These are phyloP conservation scores for Graptemys geographica DNA, from an alignment of 2,797 vertebrate species.

Conservation along the genomic window DNA sequence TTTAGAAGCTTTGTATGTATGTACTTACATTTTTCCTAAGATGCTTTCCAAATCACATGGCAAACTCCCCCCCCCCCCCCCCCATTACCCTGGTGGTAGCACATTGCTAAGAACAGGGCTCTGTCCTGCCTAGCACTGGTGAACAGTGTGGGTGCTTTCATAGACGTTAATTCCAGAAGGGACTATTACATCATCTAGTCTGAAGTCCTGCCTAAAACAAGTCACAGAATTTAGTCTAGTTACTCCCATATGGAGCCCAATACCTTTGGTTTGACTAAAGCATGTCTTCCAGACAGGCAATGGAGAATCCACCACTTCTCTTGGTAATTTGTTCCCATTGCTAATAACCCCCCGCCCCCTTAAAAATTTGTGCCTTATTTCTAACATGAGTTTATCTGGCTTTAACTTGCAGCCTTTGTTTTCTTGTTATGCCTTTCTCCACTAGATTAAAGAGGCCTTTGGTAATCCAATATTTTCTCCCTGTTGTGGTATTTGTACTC, in stretches of 20 bases:
- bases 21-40: neutral
- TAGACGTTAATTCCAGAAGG: neutral
- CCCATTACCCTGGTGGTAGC: neutral
- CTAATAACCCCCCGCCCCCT: no score
- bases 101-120: neutral
- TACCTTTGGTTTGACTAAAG: neutral
- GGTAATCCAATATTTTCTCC: neutral
- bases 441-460: neutral
- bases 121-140: neutral
- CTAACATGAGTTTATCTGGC: neutral
- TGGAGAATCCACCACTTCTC: neutral
- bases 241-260: neutral
- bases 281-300: neutral
- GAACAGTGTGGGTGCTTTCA: rapidly evolving
- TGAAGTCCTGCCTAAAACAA: neutral
- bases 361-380: neutral
- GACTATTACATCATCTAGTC: neutral
- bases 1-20: neutral
- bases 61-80: neutral
- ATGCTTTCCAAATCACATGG: neutral
- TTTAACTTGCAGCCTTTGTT: neutral
- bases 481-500: neutral
- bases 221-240: neutral
- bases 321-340: neutral
- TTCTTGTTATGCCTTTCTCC: neutral